These are phyloP conservation scores for Planococcus citri DNA, from an alignment of 1,140 invertebrate species.

Conservation along the genomic window DNA sequence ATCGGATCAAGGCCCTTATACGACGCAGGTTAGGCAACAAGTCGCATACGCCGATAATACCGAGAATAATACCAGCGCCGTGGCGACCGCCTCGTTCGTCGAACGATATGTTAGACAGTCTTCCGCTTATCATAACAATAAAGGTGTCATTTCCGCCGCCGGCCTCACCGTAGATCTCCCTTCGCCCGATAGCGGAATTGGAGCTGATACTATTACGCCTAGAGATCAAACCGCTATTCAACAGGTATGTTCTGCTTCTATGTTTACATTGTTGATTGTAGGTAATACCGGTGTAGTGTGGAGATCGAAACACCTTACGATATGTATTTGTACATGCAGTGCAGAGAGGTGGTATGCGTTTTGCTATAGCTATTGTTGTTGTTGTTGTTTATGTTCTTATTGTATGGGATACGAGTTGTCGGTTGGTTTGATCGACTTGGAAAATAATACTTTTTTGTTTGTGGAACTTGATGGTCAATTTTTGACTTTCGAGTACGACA, in stretches of 20 bases:
- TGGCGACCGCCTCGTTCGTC: constrained; percentile 38
- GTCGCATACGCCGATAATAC: constrained; percentile 37
- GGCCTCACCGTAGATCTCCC: constrained; percentile 80
- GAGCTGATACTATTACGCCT: constrained; percentile 78
- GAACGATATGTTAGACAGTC: constrained; percentile 44
- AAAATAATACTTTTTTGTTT: too few relatives aligned
- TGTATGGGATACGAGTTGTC: too few relatives aligned
- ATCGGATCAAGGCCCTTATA: constrained; percentile 39
- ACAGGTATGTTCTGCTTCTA: constrained; percentile 55
- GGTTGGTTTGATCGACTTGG: too few relatives aligned
- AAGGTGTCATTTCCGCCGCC: constrained; percentile 41
- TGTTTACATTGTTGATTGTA: too few relatives aligned
- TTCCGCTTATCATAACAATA: constrained; percentile 38
- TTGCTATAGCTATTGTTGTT: too few relatives aligned
- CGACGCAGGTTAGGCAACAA: constrained; percentile 40
- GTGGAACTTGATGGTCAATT: too few relatives aligned
- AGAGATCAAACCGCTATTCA: constrained; percentile 73
- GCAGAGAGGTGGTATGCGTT: too few relatives aligned
- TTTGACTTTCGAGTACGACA: too few relatives aligned
- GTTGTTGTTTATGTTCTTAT: too few relatives aligned
- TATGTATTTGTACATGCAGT: too few relatives aligned
- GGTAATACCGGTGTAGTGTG: too few relatives aligned
- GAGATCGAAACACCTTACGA: too few relatives aligned
- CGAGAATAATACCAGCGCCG: constrained; percentile 31
- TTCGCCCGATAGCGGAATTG: constrained; percentile 82